phyloP scores from a whole-genome alignment of 2,797 vertebrate genomes.

The Eidolon dupreanum region DNA sequence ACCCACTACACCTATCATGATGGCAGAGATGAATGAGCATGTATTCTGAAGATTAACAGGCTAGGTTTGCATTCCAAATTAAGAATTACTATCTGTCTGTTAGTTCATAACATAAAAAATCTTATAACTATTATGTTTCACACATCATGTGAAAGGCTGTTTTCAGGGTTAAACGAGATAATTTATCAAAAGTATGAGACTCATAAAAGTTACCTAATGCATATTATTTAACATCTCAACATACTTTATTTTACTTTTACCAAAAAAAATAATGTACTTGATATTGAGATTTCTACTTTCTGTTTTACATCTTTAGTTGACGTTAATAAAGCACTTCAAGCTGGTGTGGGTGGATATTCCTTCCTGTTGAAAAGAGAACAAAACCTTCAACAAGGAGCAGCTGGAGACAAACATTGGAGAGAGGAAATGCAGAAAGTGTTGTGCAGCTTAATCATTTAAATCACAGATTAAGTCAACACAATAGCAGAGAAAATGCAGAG shows the following conservation, averaged over 20 bases:
- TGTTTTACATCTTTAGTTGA: constrained; percentile 69
- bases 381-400: constrained; percentile 59
- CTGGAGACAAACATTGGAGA: constrained; percentile 53
- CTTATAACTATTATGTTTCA: neutral
- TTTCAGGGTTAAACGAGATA: neutral
- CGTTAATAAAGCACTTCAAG: constrained; percentile 65
- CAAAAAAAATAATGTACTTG: neutral
- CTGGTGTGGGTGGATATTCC: constrained; percentile 56
- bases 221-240: neutral
- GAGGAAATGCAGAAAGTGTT: constrained; percentile 42
- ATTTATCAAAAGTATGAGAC: neutral
- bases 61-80: neutral
- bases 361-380: constrained; percentile 54
- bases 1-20: neutral
- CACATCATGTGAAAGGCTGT: neutral
- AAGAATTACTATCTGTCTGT: neutral
- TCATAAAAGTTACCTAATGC: neutral
- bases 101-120: neutral
- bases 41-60: neutral
- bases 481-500: constrained; percentile 35
- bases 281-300: constrained; percentile 53
- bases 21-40: neutral
- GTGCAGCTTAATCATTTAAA: constrained; percentile 52
- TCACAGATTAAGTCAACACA: constrained; percentile 54
- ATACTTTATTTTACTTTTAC: neutral